Base-by-base conservation (phyloP, 2,888 invertebrate genomes). In the Anticlea derivata region DNA sequence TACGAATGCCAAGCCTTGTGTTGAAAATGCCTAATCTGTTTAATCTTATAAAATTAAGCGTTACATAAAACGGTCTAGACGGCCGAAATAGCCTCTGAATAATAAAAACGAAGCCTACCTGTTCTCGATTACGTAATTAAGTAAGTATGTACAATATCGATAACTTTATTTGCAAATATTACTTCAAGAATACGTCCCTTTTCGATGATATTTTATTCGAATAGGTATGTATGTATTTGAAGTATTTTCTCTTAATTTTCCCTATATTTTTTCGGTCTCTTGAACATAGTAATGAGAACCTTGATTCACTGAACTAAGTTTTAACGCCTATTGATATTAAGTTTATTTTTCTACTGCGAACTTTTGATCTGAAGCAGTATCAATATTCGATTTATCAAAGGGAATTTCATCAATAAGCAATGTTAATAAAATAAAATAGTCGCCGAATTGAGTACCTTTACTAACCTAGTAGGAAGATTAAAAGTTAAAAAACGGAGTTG, bases 201-300 rank as follows among this genome's bases (percentile, higher is more conserved):
- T 39, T 39, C 26, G 38, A 31, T 31, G 24, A 31, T 24, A 11
- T 31, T 30, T 23, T 17, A 41, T 29, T 34, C 11, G 40, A 35
- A 48, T 33, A 33, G 23, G 13, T 35, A 20, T 26, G 24, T 38
- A 33, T 30, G 13, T 35, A 20, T 26, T 31, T 38, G 10, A 33
- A 30, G 20, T 31, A 39, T 26, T 39, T 24, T 38, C 29, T 31
- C 23, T 10, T 8, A 5, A 23, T 13, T 24, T 46, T 39, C 8
- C 24, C 7, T 20, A 27, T 27, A 27, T 30, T 37, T 11, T 23
- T 17, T 38, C 10, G 30, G 30, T 22, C 37, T 38, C 13, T 24
- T 31, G 23, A 38, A 31, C 46, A 30, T 38, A n/a, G n/a, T n/a
- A n/a, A 5, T 23, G 13, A 37, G 24, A 7, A 13, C 30, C 23